A percentile compares a stretch with the other conserved stretches of the same genome.
phyloP scores from a whole-genome alignment of 2,797 vertebrate species.

The Tenualosa thibaudeaui region DNA sequence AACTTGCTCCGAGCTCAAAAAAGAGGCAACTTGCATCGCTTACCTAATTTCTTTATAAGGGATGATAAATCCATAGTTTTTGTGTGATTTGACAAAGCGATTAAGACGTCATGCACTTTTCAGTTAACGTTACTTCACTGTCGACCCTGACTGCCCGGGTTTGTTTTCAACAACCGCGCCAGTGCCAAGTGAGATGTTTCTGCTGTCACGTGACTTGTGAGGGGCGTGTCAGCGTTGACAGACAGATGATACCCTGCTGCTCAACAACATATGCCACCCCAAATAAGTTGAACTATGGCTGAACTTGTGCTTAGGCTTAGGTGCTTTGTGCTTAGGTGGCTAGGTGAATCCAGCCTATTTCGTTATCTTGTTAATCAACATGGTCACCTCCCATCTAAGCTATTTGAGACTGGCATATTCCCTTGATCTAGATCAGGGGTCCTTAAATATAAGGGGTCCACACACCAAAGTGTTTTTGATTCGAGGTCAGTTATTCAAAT shows the following conservation, averaged over 20 bases:
- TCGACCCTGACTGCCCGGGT: conserved; percentile 43
- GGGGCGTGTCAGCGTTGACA: not conserved
- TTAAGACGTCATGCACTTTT: not conserved
- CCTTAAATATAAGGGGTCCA: too few relatives aligned
- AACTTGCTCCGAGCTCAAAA: not conserved
- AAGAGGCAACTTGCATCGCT: not conserved
- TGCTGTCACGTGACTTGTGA: not conserved
- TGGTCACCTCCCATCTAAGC: too few relatives aligned
- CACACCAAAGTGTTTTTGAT: too few relatives aligned
- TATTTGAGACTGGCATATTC: too few relatives aligned
- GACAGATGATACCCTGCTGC: not conserved
- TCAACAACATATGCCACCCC: too few relatives aligned
- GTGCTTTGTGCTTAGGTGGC: too few relatives aligned
- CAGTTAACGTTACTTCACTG: conserved; percentile 53
- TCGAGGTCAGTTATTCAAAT: too few relatives aligned
- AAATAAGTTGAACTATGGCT: too few relatives aligned
- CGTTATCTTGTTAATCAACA: too few relatives aligned
- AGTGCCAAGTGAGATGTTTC: conserved; percentile 48
- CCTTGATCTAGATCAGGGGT: too few relatives aligned
- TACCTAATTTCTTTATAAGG: conserved; percentile 79
- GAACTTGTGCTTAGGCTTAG: too few relatives aligned
- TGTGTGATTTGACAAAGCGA: not conserved
- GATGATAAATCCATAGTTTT: conserved; percentile 72
- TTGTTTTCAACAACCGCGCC: conserved; percentile 76
- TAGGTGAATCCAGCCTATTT: too few relatives aligned